Evolutionary conservation across 2,113 vertebrate species (phyloP).

Genomic region (Thymallus thymallus): DNA sequence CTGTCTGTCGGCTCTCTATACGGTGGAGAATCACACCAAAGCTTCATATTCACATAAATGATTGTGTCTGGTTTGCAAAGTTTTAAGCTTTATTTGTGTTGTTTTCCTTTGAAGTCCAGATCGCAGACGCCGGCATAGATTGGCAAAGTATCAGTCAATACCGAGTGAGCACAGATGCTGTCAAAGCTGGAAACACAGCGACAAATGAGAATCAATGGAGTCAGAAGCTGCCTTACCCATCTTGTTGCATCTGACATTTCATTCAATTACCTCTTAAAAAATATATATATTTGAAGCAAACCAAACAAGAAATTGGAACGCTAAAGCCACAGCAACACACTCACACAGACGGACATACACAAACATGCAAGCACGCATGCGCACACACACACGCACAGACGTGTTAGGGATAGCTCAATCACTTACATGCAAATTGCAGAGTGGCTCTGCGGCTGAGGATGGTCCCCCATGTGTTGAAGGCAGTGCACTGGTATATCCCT

Average conservation of each 20-base stretch:
- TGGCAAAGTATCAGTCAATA: conserved; percentile 56
- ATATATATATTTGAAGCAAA: conserved; percentile 56
- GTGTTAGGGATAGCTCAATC: conserved; percentile 27
- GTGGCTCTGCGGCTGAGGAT: conserved; percentile 79
- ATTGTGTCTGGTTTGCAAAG: conserved; percentile 26
- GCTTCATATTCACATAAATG: conserved; percentile 8
- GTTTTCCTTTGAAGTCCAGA: conserved; percentile 37
- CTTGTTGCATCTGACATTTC: conserved; percentile 66
- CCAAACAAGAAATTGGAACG: conserved; percentile 41
- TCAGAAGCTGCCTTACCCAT: conserved; percentile 55
- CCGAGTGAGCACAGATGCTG: conserved; percentile 46
- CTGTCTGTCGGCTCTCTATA: conserved; percentile 18
- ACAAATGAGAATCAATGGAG: conserved; percentile 71
- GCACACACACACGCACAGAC: conserved; percentile 5
- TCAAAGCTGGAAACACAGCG: conserved; percentile 51
- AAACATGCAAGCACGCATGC: background rate
- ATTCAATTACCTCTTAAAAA: conserved; percentile 55
- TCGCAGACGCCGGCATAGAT: conserved; percentile 34
- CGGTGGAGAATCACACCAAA: conserved; percentile 19
- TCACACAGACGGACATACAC: background rate
- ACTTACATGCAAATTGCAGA: conserved; percentile 86
- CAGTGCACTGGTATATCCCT: conserved; percentile 80
- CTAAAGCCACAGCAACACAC: conserved; percentile 12
- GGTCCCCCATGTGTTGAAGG: conserved; percentile 74
- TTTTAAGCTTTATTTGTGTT: conserved; percentile 32